These are phyloP conservation scores for Poecilia latipinna DNA, from an alignment of 2,113 vertebrate species.

Conservation along the genomic window DNA sequence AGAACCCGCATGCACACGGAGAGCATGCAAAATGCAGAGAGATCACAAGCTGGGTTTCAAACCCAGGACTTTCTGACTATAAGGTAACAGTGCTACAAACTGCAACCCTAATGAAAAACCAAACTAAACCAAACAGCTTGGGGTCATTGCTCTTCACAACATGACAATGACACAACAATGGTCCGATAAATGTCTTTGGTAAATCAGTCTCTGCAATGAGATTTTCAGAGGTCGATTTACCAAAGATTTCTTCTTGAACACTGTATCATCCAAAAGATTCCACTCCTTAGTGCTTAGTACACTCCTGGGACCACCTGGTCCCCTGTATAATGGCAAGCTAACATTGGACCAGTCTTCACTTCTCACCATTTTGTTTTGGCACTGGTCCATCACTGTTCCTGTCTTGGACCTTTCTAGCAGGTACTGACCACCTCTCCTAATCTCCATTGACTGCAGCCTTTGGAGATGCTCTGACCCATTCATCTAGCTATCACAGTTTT, in stretches of 20 bases:
- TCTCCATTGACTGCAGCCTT: not conserved
- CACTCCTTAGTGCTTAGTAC: not conserved
- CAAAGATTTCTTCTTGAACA: conserved; percentile 16
- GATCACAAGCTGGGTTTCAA: no score
- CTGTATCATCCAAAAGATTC: conserved; percentile 4
- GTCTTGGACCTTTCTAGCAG: not conserved
- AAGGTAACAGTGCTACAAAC: no score
- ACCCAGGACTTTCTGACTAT: no score
- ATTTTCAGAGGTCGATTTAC: conserved; percentile 15
- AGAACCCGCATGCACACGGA: no score
- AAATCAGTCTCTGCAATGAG: no score
- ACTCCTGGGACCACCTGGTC: conserved; percentile 1
- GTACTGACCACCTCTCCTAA: no score
- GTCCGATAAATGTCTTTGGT: no score
- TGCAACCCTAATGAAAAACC: not conserved
- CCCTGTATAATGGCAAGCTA: not conserved
- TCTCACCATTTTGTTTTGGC: not conserved
- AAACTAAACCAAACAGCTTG: conserved; percentile 13
- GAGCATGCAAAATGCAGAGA: no score
- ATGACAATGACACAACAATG: no score
- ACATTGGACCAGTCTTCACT: not conserved
- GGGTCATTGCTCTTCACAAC: conserved; percentile 8
- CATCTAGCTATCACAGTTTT: not conserved
- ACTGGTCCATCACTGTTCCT: not conserved
- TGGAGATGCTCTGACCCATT: not conserved